Evolutionary conservation across 2,888 invertebrate species (phyloP).

Genomic region (Clusia tigrina): DNA sequence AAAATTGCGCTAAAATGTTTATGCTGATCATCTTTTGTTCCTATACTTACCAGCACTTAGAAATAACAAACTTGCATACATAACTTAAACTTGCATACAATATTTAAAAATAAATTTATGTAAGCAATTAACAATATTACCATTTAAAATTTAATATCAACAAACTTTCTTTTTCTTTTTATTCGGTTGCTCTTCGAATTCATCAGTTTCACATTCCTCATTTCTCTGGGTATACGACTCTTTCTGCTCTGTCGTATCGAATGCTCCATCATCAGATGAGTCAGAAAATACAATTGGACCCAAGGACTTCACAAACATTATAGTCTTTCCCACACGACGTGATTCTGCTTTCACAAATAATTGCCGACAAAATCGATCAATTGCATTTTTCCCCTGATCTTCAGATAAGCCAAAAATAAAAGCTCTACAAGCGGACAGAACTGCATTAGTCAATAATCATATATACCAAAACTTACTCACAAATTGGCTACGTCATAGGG

Average conservation of each 20-base stretch:
- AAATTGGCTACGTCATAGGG: constrained; percentile 82
- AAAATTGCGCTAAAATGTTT: too few species aligned
- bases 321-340: constrained; percentile 66
- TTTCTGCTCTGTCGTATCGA: too few species aligned
- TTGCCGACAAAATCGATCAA: constrained; percentile 70
- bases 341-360: constrained; percentile 72
- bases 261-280: constrained; percentile 31
- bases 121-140: too few species aligned
- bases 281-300: constrained; percentile 56
- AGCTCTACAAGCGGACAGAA: constrained; percentile 64
- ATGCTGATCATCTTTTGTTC: too few species aligned
- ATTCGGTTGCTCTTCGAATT: constrained; percentile 49
- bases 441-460: background rate
- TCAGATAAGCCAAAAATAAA: constrained; percentile 76
- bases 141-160: constrained; percentile 29
- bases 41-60: too few species aligned
- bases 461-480: constrained; percentile 61
- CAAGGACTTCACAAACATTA: constrained; percentile 65
- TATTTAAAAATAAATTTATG: too few species aligned
- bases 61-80: too few species aligned
- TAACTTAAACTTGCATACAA: too few species aligned
- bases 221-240: too few species aligned
- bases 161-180: constrained; percentile 47
- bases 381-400: constrained; percentile 73
- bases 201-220: constrained; percentile 33